phyloP scores from a whole-genome alignment of 1,140 invertebrate genomes.

The Brachionus angularis region DNA sequence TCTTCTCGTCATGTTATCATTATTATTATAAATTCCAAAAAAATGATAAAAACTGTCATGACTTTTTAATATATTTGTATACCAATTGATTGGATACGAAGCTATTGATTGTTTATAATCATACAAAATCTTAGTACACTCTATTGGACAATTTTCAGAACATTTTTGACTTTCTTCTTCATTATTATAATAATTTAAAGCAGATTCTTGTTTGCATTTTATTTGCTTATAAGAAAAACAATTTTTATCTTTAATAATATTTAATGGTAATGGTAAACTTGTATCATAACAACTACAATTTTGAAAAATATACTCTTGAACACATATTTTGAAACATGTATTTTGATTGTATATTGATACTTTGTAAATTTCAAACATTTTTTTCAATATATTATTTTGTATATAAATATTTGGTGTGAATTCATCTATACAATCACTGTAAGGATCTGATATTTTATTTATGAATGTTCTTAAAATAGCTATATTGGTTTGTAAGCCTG shows the following conservation, averaged over 20 bases:
- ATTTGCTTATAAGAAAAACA: not conserved
- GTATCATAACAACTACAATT: not conserved
- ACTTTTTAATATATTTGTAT: not conserved
- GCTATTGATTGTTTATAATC: not conserved
- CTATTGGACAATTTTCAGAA: not conserved
- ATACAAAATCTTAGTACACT: not conserved
- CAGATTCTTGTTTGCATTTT: not conserved
- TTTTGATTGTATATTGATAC: not conserved
- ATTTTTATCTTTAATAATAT: too few species aligned
- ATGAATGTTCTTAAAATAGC: not conserved
- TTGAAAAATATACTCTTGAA: not conserved
- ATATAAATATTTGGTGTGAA: not conserved
- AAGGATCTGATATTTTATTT: not conserved
- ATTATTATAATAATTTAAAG: not conserved
- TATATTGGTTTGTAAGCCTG: slow-evolving; percentile 3
- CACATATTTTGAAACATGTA: not conserved
- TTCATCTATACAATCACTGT: slow-evolving; percentile 8
- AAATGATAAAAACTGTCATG: not conserved
- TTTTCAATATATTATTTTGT: not conserved
- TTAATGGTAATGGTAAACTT: not conserved
- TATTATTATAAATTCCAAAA: too few species aligned
- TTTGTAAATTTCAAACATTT: not conserved
- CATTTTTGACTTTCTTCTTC: not conserved
- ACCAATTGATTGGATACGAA: slow-evolving; percentile 3
- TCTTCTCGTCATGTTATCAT: too few species aligned